Evolutionary conservation across 2,113 vertebrate species (phyloP).

Genomic region (Cyphomyrus discorhynchus): DNA sequence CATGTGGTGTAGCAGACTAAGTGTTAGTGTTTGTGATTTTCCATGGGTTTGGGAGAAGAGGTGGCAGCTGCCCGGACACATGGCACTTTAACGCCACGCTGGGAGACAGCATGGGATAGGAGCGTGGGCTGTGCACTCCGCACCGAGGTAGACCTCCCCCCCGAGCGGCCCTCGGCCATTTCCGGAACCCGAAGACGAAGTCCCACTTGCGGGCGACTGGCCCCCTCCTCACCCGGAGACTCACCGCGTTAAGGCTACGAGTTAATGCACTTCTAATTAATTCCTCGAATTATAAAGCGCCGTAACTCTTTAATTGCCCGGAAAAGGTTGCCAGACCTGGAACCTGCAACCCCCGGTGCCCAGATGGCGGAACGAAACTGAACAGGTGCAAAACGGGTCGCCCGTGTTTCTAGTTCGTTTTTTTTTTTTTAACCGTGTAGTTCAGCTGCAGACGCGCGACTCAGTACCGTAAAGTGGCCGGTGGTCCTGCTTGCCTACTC

Average conservation of each 20-base stretch:
- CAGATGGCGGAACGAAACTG: slow-evolving; percentile 50
- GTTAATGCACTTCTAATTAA: not conserved
- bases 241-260: not conserved
- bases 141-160: not conserved
- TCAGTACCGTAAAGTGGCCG: not conserved
- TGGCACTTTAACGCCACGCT: slow-evolving; percentile 13
- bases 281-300: not conserved
- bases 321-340: slow-evolving; percentile 26
- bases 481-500: not conserved
- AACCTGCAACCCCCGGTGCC: slow-evolving; percentile 31
- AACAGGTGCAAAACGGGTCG: slow-evolving; percentile 46
- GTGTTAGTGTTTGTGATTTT: slow-evolving; percentile 13
- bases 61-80: slow-evolving; percentile 25
- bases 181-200: not conserved
- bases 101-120: not conserved
- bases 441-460: slow-evolving; percentile 25
- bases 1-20: not conserved
- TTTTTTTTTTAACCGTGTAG: slow-evolving; percentile 25
- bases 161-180: not conserved
- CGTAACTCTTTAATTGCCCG: slow-evolving; percentile 3
- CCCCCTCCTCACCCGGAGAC: not conserved
- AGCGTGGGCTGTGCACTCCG: not conserved
- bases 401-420: slow-evolving; percentile 9
- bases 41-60: not conserved
- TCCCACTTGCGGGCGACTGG: not conserved